Percentiles rank a stretch among this genome's conserved stretches.
Conservation (phyloP, 2,888 invertebrate species). For the Scaptomyza parva region DNA sequence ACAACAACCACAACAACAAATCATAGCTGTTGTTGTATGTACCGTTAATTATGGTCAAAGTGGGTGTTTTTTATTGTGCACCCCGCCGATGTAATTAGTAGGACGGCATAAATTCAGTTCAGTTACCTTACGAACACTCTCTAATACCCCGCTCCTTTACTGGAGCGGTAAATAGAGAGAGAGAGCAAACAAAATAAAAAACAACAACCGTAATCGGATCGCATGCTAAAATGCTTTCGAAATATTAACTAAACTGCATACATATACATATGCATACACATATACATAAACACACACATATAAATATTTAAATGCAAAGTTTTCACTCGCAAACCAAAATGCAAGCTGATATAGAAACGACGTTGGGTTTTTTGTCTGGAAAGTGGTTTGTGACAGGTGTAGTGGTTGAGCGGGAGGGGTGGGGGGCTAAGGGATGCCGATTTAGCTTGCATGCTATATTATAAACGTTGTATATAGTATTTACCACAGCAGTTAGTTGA, state of each 20-base stretch:
- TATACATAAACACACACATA: neutral
- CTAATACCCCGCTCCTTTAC: slow-evolving; percentile 29
- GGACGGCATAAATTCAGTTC: slow-evolving; percentile 48
- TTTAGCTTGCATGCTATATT: slow-evolving; percentile 37
- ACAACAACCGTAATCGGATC: slow-evolving; percentile 67
- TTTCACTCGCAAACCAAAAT: slow-evolving; percentile 30
- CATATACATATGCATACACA: too few species aligned
- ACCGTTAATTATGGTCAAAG: slow-evolving; percentile 23
- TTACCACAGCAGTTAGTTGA: slow-evolving; percentile 16
- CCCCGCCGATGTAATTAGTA: slow-evolving; percentile 45
- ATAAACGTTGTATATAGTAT: slow-evolving; percentile 4
- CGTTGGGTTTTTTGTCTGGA: too few species aligned
- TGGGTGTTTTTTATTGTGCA: slow-evolving; percentile 9
- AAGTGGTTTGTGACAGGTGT: neutral
- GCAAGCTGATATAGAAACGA: slow-evolving; percentile 45
- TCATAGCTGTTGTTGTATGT: neutral
- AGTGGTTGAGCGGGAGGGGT: neutral
- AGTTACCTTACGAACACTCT: slow-evolving; percentile 47
- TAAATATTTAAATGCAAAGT: slow-evolving; percentile 43
- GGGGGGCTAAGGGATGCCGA: neutral
- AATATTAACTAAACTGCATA: slow-evolving; percentile 18
- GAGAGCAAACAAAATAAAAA: slow-evolving; percentile 17
- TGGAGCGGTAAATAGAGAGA: slow-evolving; percentile 43
- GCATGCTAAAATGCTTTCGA: slow-evolving; percentile 70
- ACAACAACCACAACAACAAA: neutral